A percentile compares a stretch with the other conserved stretches of the same genome.
phyloP scores from a whole-genome alignment of 2,797 vertebrate genomes.

The Hypotaenidia philippensis region DNA sequence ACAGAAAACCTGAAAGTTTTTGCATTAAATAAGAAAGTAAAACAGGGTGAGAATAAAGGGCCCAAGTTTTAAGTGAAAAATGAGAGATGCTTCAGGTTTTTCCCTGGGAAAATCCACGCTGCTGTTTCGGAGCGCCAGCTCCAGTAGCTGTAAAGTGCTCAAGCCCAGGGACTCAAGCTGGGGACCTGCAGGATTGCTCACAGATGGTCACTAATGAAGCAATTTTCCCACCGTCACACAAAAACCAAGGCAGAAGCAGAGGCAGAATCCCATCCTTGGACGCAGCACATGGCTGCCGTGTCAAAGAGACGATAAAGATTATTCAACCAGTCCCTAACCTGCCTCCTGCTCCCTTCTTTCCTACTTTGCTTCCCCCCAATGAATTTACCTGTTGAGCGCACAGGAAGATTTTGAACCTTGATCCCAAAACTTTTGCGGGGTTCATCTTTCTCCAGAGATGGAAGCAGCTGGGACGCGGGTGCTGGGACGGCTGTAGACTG shows the following conservation, averaged over 20 bases:
- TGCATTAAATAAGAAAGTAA: not conserved
- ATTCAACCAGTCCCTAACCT: not conserved
- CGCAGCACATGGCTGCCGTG: accelerated
- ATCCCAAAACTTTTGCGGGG: constrained; percentile 99
- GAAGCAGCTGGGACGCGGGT: constrained; percentile 90
- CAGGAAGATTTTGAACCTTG: constrained; percentile 99
- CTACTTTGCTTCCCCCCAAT: accelerated
- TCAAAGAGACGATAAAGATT: not conserved
- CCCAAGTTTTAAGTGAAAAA: not conserved
- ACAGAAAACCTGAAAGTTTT: not conserved
- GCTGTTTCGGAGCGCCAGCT: not conserved
- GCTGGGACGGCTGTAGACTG: constrained; percentile 96
- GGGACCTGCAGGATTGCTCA: not conserved
- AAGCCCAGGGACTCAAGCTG: not conserved
- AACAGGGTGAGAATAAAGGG: not conserved
- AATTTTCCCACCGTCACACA: not conserved
- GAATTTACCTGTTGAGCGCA: constrained; percentile 94
- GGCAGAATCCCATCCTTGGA: accelerated
- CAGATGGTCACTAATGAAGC: constrained; percentile 7
- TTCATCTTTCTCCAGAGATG: constrained; percentile 95
- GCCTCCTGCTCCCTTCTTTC: not conserved
- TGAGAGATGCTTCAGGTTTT: not conserved
- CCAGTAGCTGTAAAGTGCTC: not conserved
- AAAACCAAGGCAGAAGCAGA: not conserved
- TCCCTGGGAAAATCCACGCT: accelerated